Evolutionary conservation across 2,888 invertebrate genomes (phyloP), one percentile per base, ranked within the genome.

Genomic region (Diplazon laetatorius): DNA sequence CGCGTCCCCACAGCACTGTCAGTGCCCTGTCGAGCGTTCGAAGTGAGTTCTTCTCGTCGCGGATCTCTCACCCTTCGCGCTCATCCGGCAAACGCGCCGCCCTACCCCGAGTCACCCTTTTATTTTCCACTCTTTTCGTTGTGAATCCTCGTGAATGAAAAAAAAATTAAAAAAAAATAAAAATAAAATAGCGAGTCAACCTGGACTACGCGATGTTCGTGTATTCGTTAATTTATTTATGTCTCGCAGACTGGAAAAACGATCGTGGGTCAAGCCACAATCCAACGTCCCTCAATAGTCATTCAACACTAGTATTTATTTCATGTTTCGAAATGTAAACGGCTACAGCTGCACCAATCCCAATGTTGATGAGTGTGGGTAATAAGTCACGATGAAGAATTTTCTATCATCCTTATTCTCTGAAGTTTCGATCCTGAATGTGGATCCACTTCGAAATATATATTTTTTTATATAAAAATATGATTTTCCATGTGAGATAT

Each of bases 11-110:
- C 57, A 57, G 77, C 50, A 66, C 80, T 68, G 73, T 76, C 72
- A 60, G 74, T 71, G 66, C 75, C 70, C 81, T 73, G 80, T 78
- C 62, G 78, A 78, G 78, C 63, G 50, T 78, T 80, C 76, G 65
- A 75, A 82, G 76, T 71, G 78, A 78, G 63, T 63, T 50, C 60
- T 59, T 62, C 50, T 39, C 60, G 63, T 50, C 25, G 62, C 37
- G 37, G 66, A n/a, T n/a, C 59, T 70, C 35, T 52, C 44, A 46
- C 66, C 35, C 74, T 55, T 14, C 10, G 25, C 52, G 37, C 20
- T n/a, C 37, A 30, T 14, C 55, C 22, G 30, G 69, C 44, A 52
- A 65, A 50, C 42, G 69, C 59, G 48, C 30, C 68, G 62, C 55
- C 48, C 48, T 35, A 72, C n/a, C n/a, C 59, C 59, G 55, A 73